A percentile compares a stretch with the other conserved stretches of the same genome.
phyloP scores from a whole-genome alignment of 2,888 invertebrate genomes.

The Mechanitis mazaeus region DNA sequence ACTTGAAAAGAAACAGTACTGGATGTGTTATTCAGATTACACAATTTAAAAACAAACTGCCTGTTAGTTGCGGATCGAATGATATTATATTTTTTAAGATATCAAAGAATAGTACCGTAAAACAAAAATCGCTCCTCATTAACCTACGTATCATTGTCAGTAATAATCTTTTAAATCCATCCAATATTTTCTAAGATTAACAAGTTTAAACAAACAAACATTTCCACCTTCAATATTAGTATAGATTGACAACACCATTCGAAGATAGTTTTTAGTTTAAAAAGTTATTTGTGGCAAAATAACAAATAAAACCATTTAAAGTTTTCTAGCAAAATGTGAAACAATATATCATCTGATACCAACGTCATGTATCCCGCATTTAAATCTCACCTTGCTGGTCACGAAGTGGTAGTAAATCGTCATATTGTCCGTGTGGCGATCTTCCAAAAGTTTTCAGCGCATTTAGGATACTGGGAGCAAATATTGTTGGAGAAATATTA shows the following conservation, averaged over 20 bases:
- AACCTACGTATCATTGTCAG: no score
- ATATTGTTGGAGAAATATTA: neutral
- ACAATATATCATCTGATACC: slow-evolving; percentile 27
- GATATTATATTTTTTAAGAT: no score
- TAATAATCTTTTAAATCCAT: no score
- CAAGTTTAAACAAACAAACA: no score
- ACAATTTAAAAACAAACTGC: no score
- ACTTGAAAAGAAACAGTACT: no score
- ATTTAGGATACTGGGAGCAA: slow-evolving; percentile 10
- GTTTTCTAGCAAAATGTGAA: slow-evolving; percentile 18
- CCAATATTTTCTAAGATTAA: no score
- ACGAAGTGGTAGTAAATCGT: slow-evolving; percentile 44
- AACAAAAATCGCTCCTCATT: no score
- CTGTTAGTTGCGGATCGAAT: no score
- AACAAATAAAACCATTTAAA: slow-evolving; percentile 20
- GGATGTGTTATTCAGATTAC: no score
- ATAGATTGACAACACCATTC: neutral
- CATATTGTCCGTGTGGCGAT: slow-evolving; percentile 52
- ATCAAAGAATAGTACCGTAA: no score
- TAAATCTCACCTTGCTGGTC: slow-evolving; percentile 31
- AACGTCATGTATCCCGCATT: slow-evolving; percentile 27
- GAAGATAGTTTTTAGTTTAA: slow-evolving; percentile 8
- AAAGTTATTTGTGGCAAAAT: slow-evolving; percentile 12
- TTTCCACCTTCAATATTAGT: no score
- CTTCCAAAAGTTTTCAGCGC: slow-evolving; percentile 40